Conservation (phyloP, 2,888 invertebrate genomes). For the Dromius quadrimaculatus region DNA sequence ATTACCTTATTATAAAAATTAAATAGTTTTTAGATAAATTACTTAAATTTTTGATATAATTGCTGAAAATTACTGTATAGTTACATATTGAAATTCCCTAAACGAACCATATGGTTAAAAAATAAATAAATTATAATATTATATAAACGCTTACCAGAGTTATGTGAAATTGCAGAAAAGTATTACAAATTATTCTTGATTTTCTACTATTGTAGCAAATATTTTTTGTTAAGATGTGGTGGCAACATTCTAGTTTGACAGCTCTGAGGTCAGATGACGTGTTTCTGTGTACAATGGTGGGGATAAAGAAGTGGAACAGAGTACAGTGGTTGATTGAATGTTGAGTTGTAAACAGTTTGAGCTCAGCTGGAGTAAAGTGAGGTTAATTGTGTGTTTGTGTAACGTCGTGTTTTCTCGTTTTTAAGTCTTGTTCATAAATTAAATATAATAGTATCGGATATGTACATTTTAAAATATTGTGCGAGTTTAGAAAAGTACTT, state of each 20-base stretch:
- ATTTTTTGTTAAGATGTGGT: slow-evolving; percentile 5
- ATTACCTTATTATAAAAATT: not conserved
- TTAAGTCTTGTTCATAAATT: slow-evolving; percentile 35
- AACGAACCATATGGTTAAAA: slow-evolving; percentile 28
- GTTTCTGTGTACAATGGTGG: slow-evolving; percentile 37
- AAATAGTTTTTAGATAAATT: too few species aligned
- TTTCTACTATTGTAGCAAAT: slow-evolving; percentile 13
- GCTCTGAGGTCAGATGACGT: slow-evolving; percentile 50
- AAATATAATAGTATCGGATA: slow-evolving; percentile 29
- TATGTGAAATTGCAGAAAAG: too few species aligned
- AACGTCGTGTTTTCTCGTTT: slow-evolving; percentile 44
- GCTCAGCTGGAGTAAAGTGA: slow-evolving; percentile 41
- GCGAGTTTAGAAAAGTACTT: slow-evolving; percentile 34
- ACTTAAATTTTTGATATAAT: too few species aligned
- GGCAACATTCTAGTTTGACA: slow-evolving; percentile 47
- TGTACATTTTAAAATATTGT: slow-evolving; percentile 42
- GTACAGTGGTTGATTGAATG: slow-evolving; percentile 51
- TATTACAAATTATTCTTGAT: too few species aligned
- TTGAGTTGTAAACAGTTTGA: slow-evolving; percentile 50
- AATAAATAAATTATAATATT: too few species aligned
- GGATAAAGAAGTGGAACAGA: slow-evolving; percentile 38
- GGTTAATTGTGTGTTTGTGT: slow-evolving; percentile 49
- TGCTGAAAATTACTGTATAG: too few species aligned
- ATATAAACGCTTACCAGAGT: too few species aligned
- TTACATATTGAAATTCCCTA: slow-evolving; percentile 28